Evolutionary conservation across 2,113 vertebrate species (phyloP).

Genomic region (Egretta garzetta): DNA sequence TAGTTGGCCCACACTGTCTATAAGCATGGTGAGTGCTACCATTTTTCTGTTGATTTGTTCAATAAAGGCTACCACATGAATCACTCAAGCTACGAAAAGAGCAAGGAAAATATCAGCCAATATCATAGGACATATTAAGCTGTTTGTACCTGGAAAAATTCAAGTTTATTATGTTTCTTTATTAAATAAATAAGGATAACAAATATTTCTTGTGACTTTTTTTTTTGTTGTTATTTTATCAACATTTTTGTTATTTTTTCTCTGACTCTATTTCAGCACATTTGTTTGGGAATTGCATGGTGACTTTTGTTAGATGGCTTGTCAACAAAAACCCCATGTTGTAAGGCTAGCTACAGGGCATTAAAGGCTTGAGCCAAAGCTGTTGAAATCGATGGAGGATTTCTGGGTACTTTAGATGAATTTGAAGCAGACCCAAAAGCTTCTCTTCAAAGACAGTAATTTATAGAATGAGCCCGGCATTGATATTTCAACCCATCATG

Average conservation of each 20-base stretch:
- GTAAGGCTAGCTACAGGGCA: neutral
- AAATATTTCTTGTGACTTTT: constrained; percentile 32
- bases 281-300: neutral
- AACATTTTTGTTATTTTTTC: neutral
- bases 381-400: neutral
- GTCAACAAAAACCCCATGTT: neutral
- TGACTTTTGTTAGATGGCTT: neutral
- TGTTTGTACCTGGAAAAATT: constrained; percentile 62
- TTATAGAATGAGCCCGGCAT: neutral
- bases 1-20: constrained; percentile 40
- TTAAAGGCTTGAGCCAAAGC: neutral
- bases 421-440: neutral
- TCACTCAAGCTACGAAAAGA: constrained; percentile 43
- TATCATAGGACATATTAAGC: constrained; percentile 51
- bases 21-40: constrained; percentile 42
- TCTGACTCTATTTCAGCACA: neutral
- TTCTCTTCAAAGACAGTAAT: neutral
- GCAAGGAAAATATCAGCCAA: constrained; percentile 58
- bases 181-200: constrained; percentile 64
- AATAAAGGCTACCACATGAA: constrained; percentile 42
- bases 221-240: neutral
- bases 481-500: neutral
- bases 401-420: neutral
- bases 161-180: constrained; percentile 65
- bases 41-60: constrained; percentile 48